Base-by-base conservation (phyloP, 2,113 vertebrate species). In the Anhinga anhinga region DNA sequence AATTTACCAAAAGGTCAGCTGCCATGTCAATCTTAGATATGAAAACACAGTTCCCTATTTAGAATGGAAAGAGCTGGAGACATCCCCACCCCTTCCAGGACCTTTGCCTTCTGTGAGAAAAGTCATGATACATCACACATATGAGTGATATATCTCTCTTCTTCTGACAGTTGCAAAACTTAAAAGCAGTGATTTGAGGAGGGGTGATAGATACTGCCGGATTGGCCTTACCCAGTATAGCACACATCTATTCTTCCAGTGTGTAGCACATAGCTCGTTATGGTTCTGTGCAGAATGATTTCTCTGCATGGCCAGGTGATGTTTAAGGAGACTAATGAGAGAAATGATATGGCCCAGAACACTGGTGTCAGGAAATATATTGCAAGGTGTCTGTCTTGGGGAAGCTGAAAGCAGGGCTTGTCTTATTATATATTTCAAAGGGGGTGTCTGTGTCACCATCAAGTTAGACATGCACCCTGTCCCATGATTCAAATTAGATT, bases 251-350 rank as follows among this genome's bases (percentile, higher is more conserved):
- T 81, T 59, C 91, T 79, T 78, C 23, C 78, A 23, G 50, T 8
- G 10, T 14, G 4, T 17, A 84, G 86, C 77, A 4, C 83, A 1
- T 9, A 32, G 62, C 93, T 95, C 16, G n/a, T 88, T 83, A 36
- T 9, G 15, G 76, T 91, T 88, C 72, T 11, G 36, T 49, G 87
- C 82, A 59, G 89, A 93, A 81, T 29, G 53, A 79, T 90, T 80
- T 65, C 91, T 92, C 85, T 63, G 87, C 90, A 34, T 87, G 93
- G 90, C 88, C 95, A 95, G 93, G 84, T 88, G 93, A 96, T 93
- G 91, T 30, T 95, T 94, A 86, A 92, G 95, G 66, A 95, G 91
- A 62, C 88, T 97, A 97, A 97, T 96, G 96, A 97, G 94, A 92
- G 94, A 45, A 92, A 81, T 96, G 95, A 94, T 89, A 91, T 0